A percentile compares a stretch with the other conserved stretches of the same genome.
These are phyloP conservation scores for Orientallactaga sibirica DNA, from an alignment of 2,797 vertebrate species.

Conservation along the genomic window DNA sequence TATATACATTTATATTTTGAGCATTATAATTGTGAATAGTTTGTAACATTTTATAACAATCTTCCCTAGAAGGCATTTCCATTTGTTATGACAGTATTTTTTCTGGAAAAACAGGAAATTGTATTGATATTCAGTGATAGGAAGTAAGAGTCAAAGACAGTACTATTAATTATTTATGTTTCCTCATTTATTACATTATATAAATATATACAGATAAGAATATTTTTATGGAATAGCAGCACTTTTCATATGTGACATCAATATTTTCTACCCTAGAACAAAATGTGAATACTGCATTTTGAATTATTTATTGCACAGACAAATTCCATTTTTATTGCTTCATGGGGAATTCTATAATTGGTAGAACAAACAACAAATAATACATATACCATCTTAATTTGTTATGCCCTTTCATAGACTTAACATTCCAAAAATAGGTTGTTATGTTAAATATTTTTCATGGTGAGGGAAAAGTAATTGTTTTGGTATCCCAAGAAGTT, in stretches of 20 bases:
- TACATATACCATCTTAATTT: slow-evolving; percentile 2
- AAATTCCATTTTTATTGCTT: not conserved
- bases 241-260: not conserved
- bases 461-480: not conserved
- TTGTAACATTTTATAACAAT: not conserved
- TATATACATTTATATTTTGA: not conserved
- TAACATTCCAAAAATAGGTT: not conserved
- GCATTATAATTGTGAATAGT: slow-evolving; percentile 3
- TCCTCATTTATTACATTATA: slow-evolving; percentile 10
- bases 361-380: not conserved
- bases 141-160: not conserved
- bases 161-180: slow-evolving; percentile 36
- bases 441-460: not conserved
- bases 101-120: not conserved
- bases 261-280: not conserved
- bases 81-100: not conserved
- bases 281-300: not conserved
- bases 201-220: not conserved
- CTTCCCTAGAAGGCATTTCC: not conserved
- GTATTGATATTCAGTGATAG: not conserved
- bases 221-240: slow-evolving; percentile 1
- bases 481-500: not conserved
- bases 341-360: slow-evolving; percentile 2
- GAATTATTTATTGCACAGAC: not conserved
- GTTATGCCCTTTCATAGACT: not conserved